A percentile compares a stretch with the other conserved stretches of the same genome.
Evolutionary conservation across 2,888 invertebrate genomes (phyloP).

Genomic region (Nomada fucata): DNA sequence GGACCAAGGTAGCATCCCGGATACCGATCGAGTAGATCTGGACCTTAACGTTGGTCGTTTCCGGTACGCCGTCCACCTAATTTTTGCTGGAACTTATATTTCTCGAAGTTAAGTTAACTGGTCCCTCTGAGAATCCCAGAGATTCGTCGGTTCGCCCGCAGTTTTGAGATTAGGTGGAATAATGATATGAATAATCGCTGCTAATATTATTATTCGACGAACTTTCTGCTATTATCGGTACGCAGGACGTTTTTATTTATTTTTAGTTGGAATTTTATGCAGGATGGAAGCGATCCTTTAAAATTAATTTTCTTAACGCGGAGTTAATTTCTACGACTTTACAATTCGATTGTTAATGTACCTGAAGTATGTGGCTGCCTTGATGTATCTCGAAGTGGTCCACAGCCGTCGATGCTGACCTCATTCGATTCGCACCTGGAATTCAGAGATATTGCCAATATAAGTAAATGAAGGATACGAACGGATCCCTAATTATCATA

Average conservation of each 20-base stretch:
- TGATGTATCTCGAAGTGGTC: slow-evolving; percentile 98
- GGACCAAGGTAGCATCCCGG: background rate
- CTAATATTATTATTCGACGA: too few relatives aligned
- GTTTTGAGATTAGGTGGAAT: too few relatives aligned
- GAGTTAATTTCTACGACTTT: too few relatives aligned
- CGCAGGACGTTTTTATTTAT: too few relatives aligned
- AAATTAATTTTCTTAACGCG: background rate
- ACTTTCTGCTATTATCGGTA: too few relatives aligned
- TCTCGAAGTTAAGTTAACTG: too few relatives aligned
- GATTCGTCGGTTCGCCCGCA: too few relatives aligned
- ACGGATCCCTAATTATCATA: slow-evolving; percentile 16
- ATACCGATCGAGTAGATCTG: slow-evolving; percentile 1
- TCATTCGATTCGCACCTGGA: slow-evolving; percentile 90
- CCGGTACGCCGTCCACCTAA: background rate
- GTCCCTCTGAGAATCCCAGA: background rate
- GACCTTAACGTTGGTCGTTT: background rate
- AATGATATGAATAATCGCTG: too few relatives aligned
- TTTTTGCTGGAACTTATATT: background rate
- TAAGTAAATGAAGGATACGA: too few relatives aligned
- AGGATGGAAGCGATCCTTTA: background rate
- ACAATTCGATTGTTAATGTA: slow-evolving; percentile 82
- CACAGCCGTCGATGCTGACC: slow-evolving; percentile 91
- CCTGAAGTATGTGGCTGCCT: slow-evolving; percentile 98
- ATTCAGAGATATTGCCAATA: background rate
- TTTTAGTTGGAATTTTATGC: too few relatives aligned